Evolutionary conservation across 2,113 vertebrate genomes (phyloP).

Genomic region (Oreamnos americanus): DNA sequence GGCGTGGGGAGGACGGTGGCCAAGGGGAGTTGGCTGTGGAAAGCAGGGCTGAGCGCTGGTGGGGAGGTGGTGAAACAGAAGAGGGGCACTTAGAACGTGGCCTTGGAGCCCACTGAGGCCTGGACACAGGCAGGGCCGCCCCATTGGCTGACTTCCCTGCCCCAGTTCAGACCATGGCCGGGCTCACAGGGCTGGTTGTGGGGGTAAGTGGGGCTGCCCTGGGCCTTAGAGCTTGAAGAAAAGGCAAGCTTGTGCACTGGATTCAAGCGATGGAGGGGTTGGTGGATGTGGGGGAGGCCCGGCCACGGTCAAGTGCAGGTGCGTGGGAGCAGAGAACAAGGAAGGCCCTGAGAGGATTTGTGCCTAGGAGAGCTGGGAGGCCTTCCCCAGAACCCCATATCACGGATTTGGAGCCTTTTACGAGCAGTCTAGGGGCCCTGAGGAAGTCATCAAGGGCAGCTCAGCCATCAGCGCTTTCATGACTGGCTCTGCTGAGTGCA

Average conservation of each 20-base stretch:
- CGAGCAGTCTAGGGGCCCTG: background rate
- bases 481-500: background rate
- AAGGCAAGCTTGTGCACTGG: background rate
- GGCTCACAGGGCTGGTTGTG: background rate
- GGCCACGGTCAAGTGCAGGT: accelerated
- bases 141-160: background rate
- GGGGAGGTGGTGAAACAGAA: too few species aligned
- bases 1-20: accelerated
- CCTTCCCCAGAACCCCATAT: accelerated
- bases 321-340: background rate
- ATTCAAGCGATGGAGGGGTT: background rate
- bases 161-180: background rate
- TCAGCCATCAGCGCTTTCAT: background rate
- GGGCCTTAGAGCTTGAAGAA: background rate
- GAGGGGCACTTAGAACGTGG: accelerated
- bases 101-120: background rate
- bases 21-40: background rate
- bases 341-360: background rate
- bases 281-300: accelerated
- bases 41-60: background rate
- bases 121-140: background rate
- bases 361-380: background rate
- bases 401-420: background rate
- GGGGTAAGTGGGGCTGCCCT: background rate
- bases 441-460: background rate